Evolutionary conservation across 2,113 vertebrate genomes (phyloP).

Genomic region (Laterallus jamaicensis): DNA sequence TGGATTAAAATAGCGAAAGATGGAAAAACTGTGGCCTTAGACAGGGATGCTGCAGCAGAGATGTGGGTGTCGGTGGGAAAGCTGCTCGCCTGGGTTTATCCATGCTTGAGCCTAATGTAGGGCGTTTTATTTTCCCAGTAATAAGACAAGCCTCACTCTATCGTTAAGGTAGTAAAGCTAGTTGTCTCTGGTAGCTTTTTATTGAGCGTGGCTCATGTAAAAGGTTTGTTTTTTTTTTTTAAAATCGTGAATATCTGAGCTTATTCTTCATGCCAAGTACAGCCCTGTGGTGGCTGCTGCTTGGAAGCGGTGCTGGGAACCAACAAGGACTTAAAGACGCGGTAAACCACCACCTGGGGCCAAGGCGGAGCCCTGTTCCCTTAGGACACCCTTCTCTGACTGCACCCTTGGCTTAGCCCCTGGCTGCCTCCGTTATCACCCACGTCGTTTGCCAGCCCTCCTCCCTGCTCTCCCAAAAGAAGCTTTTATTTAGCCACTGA

Average conservation of each 20-base stretch:
- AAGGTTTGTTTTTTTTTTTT: neutral
- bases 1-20: neutral
- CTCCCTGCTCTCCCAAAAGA: no score
- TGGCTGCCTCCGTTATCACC: rapidly evolving
- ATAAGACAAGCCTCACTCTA: neutral
- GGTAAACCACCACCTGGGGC: neutral
- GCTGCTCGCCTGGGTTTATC: rapidly evolving
- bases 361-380: neutral
- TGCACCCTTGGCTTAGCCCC: no score
- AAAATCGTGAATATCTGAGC: no score
- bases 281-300: neutral
- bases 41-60: rapidly evolving
- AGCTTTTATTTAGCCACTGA: neutral
- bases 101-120: neutral
- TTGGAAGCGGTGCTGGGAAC: neutral
- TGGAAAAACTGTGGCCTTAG: neutral
- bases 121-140: neutral
- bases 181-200: neutral
- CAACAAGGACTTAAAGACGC: neutral
- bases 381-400: rapidly evolving
- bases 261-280: neutral
- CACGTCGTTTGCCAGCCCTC: neutral
- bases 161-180: neutral
- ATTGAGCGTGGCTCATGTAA: no score
- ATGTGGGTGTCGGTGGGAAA: neutral